These are phyloP conservation scores for Hippotragus niger DNA, from an alignment of 2,113 vertebrate genomes.

Conservation along the genomic window DNA sequence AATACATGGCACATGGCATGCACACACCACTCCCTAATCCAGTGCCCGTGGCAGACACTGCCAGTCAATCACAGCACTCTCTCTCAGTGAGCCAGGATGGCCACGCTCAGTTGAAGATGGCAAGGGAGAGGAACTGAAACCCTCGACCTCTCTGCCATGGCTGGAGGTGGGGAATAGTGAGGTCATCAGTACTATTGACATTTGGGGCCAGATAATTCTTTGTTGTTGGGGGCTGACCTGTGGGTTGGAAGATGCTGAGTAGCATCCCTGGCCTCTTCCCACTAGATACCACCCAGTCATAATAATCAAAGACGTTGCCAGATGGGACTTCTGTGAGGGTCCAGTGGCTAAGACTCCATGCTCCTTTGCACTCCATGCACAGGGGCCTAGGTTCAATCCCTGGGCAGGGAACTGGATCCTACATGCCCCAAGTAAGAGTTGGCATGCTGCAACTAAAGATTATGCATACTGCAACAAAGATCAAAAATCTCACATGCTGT, in stretches of 20 bases:
- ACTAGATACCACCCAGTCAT: not conserved
- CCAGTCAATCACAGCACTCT: not conserved
- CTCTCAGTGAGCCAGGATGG: not conserved
- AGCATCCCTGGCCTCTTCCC: not conserved
- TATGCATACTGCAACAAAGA: not conserved
- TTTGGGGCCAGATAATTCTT: not conserved
- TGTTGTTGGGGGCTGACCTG: not conserved
- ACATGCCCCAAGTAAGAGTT: not conserved
- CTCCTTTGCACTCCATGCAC: not conserved
- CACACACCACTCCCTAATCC: rapidly evolving
- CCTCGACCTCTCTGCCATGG: not conserved
- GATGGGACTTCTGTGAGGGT: not conserved
- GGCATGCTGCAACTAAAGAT: not conserved
- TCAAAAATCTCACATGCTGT: not conserved
- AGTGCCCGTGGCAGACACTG: not conserved
- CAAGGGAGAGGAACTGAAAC: not conserved
- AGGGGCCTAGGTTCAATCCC: not conserved
- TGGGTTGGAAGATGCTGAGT: too few species aligned
- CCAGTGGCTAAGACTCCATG: not conserved
- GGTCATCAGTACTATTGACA: not conserved
- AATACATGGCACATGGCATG: not conserved
- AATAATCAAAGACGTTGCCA: not conserved
- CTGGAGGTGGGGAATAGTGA: not conserved
- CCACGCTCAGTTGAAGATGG: not conserved
- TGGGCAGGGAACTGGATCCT: not conserved